These are phyloP conservation scores for Rhinophrynus dorsalis DNA, from an alignment of 2,797 vertebrate species.

Conservation along the genomic window DNA sequence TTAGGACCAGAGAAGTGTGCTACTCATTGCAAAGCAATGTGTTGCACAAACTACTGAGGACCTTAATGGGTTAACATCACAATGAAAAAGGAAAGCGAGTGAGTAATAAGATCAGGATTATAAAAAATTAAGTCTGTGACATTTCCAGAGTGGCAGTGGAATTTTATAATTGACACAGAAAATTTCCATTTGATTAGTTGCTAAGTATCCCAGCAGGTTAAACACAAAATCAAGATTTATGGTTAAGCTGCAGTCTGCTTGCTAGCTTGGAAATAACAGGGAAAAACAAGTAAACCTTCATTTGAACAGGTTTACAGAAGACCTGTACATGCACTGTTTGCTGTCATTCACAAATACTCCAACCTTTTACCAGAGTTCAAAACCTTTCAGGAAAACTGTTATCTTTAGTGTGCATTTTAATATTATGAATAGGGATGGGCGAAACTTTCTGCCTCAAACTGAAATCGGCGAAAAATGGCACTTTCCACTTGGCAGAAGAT, in stretches of 20 bases:
- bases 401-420: too few relatives aligned
- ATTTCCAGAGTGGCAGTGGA: slow-evolving; percentile 1
- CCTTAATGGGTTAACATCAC: slow-evolving; percentile 1
- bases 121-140: neutral
- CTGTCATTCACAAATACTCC: neutral
- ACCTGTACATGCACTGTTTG: neutral
- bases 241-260: neutral
- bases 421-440: too few relatives aligned
- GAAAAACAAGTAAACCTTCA: neutral
- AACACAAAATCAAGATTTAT: neutral
- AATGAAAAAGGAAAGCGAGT: neutral
- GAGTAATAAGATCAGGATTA: slow-evolving; percentile 6
- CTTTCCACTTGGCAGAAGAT: too few relatives aligned
- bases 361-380: neutral
- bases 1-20: too few relatives aligned
- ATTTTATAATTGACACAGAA: neutral
- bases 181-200: slow-evolving; percentile 1
- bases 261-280: neutral
- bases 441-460: too few relatives aligned
- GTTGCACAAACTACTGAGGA: too few relatives aligned
- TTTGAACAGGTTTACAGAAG: too few relatives aligned
- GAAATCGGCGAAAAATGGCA: too few relatives aligned
- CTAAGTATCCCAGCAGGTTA: neutral
- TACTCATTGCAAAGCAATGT: too few relatives aligned
- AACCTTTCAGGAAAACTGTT: too few relatives aligned